Percentiles rank a stretch among this genome's conserved stretches.
Conservation (phyloP, 2,797 vertebrate genomes). For the Sternarchorhynchus goeldii region DNA sequence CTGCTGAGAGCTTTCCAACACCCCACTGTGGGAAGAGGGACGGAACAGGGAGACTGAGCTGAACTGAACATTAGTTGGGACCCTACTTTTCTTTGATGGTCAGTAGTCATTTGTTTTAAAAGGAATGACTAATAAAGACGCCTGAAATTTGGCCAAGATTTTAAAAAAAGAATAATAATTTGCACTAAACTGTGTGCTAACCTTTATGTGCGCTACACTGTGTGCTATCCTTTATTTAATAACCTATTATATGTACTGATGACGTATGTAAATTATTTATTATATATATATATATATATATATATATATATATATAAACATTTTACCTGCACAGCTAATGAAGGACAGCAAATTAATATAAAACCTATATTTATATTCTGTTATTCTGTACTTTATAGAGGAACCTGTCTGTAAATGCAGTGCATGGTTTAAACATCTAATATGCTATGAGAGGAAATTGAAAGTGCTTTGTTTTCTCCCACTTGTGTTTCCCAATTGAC, state of each 20-base stretch:
- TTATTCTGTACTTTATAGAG: slow-evolving; percentile 23
- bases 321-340: no score
- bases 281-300: no score
- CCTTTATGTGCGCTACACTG: no score
- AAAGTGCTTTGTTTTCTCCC: slow-evolving; percentile 52
- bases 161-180: no score
- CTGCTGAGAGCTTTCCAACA: slow-evolving; percentile 48
- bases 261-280: no score
- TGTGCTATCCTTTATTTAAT: no score
- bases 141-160: not conserved
- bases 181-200: no score
- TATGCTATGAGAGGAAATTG: slow-evolving; percentile 53
- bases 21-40: slow-evolving; percentile 38
- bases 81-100: not conserved
- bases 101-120: not conserved
- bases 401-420: slow-evolving; percentile 13
- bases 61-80: slow-evolving; percentile 27
- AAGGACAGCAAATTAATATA: no score
- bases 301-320: no score
- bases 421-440: slow-evolving; percentile 47
- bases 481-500: slow-evolving; percentile 56
- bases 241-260: no score
- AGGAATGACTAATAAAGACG: not conserved
- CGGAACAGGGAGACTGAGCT: slow-evolving; percentile 26
- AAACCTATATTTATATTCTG: no score